Base-by-base conservation (phyloP, 1,140 invertebrate genomes). In the Philopotamus ludificatus region DNA sequence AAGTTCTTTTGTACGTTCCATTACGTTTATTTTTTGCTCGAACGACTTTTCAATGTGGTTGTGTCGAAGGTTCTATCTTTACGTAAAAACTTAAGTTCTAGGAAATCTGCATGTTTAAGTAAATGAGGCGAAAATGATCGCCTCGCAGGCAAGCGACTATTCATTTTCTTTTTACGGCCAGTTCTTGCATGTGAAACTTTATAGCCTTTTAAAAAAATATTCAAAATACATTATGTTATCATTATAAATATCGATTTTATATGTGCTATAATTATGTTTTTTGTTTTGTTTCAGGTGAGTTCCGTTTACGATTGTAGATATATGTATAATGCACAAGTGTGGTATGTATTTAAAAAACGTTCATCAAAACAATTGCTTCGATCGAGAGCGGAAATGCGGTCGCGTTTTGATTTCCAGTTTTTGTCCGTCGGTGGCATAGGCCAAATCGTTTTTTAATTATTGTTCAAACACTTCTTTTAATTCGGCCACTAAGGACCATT, bases 211-310 rank as follows among this genome's bases (percentile, higher is more conserved):
- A n/a, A n/a, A n/a, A n/a, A n/a, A n/a, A n/a, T n/a, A n/a, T n/a
- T n/a, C n/a, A n/a, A n/a, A n/a, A n/a, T 18, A 44, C 41, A 2
- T 44, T 1, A 44, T 44, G 18, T 1, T 9, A 2, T 44, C 18
- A 2, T 44, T 3, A 3, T 44, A 44, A 15, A 15, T 18, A 44
- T 18, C 18, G n/a, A 44, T 9, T 44, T 1, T 44, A 2, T 3
- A 54, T 25, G 23, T 9, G 28, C 28, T 54, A 16, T 57, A 18
- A 57, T 39, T 59, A 22, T 61, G 8, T 49, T 61, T 61, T 50
- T 3, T 49, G n/a, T 61, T 61, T 61, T 22, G n/a, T 61, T 50
- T 23, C 58, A 61, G 58, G 58, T 61, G 41, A 61, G 58, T 61
- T 28, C 39, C 18, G 7, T 21, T 4, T 1, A 26, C n/a, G n/a